A percentile compares a stretch with the other conserved stretches of the same genome.
Conservation (phyloP, 2,888 invertebrate genomes). For the Acheta domesticus region DNA sequence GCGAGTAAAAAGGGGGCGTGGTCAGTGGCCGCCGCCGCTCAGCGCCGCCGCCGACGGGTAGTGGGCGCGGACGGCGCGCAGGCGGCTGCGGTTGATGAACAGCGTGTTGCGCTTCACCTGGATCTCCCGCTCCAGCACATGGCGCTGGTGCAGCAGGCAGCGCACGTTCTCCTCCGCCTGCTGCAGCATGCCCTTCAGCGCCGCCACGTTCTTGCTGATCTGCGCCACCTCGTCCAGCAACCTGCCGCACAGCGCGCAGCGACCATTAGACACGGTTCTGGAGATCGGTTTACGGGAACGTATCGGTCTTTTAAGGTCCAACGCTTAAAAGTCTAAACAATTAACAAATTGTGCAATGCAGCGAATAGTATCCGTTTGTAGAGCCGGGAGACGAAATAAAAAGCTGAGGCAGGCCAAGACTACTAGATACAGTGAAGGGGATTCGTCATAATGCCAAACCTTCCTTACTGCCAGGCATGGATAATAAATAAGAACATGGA, state of each 20-base stretch:
- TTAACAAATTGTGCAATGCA: no score
- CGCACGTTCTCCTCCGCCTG: constrained; percentile 60
- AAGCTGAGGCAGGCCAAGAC: no score
- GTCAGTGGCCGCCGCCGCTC: constrained; percentile 49
- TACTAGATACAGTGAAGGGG: no score
- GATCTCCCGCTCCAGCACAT: constrained; percentile 62
- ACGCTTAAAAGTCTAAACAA: no score
- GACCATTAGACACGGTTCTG: neutral
- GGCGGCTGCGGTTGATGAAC: constrained; percentile 65
- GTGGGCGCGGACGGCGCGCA: constrained; percentile 62
- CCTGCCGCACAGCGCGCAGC: constrained; percentile 44
- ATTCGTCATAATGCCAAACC: no score
- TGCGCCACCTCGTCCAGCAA: constrained; percentile 71
- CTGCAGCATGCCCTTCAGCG: constrained; percentile 61
- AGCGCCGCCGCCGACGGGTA: constrained; percentile 67
- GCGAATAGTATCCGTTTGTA: no score
- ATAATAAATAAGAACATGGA: no score
- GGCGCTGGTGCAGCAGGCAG: constrained; percentile 57
- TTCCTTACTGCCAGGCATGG: no score
- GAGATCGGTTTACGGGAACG: no score
- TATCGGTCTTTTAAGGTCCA: no score
- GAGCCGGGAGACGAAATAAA: no score
- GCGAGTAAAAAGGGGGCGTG: no score
- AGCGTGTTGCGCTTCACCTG: constrained; percentile 67
- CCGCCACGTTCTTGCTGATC: constrained; percentile 65